These are phyloP conservation scores for Carpatolechia fugitivella DNA, from an alignment of 2,888 invertebrate species.

Conservation along the genomic window DNA sequence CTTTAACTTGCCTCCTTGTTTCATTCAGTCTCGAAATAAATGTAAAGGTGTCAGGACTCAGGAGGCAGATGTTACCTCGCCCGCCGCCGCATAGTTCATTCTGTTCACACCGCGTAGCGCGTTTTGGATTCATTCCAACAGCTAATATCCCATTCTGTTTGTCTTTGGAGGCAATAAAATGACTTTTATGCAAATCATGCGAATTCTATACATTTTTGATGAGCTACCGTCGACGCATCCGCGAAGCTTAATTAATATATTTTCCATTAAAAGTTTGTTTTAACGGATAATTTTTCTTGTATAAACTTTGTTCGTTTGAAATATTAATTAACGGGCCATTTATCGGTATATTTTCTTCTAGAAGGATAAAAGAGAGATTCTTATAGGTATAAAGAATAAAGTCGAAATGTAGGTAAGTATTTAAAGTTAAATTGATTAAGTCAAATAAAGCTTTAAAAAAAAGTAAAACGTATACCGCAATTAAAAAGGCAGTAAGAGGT, in stretches of 20 bases:
- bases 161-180: conserved; percentile 79
- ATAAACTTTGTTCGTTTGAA: conserved; percentile 12
- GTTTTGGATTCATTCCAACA: conserved; percentile 67
- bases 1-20: background rate
- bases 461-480: background rate
- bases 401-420: too few species aligned
- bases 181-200: conserved; percentile 79
- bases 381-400: too few species aligned
- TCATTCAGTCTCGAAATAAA: conserved; percentile 9
- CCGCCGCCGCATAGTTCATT: conserved; percentile 16
- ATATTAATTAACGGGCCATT: conserved; percentile 14
- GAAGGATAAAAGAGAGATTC: too few species aligned
- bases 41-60: conserved; percentile 12
- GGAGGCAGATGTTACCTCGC: conserved; percentile 1
- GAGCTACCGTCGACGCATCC: conserved; percentile 59
- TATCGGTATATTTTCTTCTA: too few species aligned
- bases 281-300: conserved; percentile 42
- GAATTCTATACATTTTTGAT: conserved; percentile 80
- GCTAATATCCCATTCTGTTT: conserved; percentile 78
- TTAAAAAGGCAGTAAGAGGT: background rate
- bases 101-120: conserved; percentile 53
- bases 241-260: conserved; percentile 70
- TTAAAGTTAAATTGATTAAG: too few species aligned
- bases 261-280: conserved; percentile 68
- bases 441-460: background rate